Conservation (phyloP, 2,797 vertebrate genomes). For the Euthynnus affinis region DNA sequence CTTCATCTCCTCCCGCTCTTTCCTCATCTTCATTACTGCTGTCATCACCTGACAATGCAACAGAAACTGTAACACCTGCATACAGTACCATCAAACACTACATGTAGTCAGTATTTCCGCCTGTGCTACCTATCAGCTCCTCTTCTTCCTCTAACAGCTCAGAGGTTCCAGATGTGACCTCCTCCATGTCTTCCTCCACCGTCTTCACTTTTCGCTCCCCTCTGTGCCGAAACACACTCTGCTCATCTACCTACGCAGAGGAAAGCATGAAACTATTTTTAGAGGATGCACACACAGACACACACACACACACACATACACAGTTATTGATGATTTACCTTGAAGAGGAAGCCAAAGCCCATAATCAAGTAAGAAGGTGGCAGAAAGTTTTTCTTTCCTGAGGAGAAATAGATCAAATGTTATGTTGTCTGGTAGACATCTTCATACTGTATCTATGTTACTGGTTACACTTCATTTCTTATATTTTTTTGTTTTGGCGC, state of each 20-base stretch:
- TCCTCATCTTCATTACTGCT: conserved; percentile 81
- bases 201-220: conserved; percentile 94
- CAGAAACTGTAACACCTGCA: neutral
- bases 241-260: conserved; percentile 91
- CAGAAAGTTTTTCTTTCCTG: conserved; percentile 98
- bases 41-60: conserved; percentile 77
- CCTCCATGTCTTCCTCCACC: conserved; percentile 92
- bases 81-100: neutral
- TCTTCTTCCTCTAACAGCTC: conserved; percentile 91
- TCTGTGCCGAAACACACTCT: conserved; percentile 91
- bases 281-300: neutral
- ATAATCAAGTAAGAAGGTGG: conserved; percentile 98
- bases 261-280: neutral
- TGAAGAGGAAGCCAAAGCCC: conserved; percentile 99
- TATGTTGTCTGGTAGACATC: neutral
- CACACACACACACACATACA: neutral
- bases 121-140: conserved; percentile 89
- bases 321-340: conserved; percentile 83
- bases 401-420: conserved; percentile 21
- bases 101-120: rapidly evolving
- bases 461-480: too few relatives aligned
- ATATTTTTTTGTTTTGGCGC: neutral
- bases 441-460: neutral
- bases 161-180: conserved; percentile 83
- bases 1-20: conserved; percentile 48